Evolutionary conservation across 2,888 invertebrate genomes (phyloP).

Genomic region (Tetragonisca angustula): DNA sequence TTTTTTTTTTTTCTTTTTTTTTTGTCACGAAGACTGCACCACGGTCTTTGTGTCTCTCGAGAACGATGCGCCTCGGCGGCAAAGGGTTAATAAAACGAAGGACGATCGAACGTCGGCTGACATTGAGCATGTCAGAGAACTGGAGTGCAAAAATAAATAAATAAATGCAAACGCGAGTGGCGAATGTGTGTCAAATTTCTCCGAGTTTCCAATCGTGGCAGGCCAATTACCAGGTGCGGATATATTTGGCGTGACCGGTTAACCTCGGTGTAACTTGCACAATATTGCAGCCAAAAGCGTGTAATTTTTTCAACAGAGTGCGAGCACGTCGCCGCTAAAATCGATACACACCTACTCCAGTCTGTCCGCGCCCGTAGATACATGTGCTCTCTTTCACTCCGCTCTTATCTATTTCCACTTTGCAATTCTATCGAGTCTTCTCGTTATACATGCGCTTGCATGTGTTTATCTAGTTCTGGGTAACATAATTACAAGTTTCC

Average conservation of each 20-base stretch:
- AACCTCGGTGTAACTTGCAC: conserved; percentile 50
- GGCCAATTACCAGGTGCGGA: conserved; percentile 60
- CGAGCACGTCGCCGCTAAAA: conserved; percentile 2
- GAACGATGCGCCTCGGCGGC: neutral
- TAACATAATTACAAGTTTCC: too few species aligned
- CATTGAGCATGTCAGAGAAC: neutral
- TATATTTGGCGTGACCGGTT: conserved; percentile 70
- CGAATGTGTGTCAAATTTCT: conserved; percentile 70
- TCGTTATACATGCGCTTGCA: neutral
- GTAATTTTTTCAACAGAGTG: conserved; percentile 32
- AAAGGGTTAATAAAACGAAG: neutral
- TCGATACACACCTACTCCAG: conserved; percentile 18
- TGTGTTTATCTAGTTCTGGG: too few species aligned
- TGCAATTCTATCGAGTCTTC: neutral
- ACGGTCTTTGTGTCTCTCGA: too few species aligned
- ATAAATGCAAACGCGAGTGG: conserved; percentile 23
- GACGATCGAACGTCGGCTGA: neutral
- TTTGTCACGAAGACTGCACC: neutral
- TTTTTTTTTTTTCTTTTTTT: neutral
- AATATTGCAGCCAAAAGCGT: conserved; percentile 53
- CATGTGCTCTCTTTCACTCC: neutral
- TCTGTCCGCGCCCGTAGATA: neutral
- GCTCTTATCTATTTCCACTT: neutral
- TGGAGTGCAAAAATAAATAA: neutral
- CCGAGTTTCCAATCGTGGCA: conserved; percentile 51